These are phyloP conservation scores for Acanthiza pusilla DNA, from an alignment of 2,797 vertebrate genomes.

Conservation along the genomic window DNA sequence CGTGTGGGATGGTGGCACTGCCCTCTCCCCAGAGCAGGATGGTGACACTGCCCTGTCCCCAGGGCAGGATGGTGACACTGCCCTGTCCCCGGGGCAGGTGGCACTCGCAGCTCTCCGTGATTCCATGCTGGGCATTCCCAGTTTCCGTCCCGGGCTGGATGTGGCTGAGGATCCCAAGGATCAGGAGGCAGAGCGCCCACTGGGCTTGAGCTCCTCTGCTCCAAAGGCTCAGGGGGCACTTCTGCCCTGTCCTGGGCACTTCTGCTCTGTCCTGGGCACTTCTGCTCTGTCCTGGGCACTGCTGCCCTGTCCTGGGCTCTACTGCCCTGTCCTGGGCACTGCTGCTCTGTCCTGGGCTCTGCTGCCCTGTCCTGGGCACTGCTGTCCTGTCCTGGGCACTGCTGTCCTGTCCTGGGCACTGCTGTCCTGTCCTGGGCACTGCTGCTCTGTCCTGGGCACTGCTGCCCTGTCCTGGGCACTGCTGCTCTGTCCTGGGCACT, in stretches of 20 bases:
- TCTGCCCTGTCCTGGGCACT: background rate
- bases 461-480: background rate
- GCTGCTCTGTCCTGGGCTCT: too few species aligned
- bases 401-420: background rate
- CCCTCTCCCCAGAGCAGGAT: too few species aligned
- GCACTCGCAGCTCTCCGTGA: accelerated
- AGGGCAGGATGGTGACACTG: too few species aligned
- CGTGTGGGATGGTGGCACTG: too few species aligned
- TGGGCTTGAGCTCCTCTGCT: background rate
- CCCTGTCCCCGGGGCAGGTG: too few species aligned
- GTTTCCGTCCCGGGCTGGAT: accelerated
- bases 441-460: too few species aligned
- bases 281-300: background rate
- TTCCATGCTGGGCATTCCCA: background rate
- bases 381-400: too few species aligned
- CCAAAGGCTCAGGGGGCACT: accelerated
- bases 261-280: too few species aligned
- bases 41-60: too few species aligned
- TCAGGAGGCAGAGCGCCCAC: background rate
- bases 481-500: background rate
- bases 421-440: too few species aligned
- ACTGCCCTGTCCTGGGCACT: background rate
- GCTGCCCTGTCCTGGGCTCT: background rate
- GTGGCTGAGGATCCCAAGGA: accelerated
- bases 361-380: too few species aligned